Conservation (phyloP, 64 coral and sea anemone species). For the Porites australiensis region DNA sequence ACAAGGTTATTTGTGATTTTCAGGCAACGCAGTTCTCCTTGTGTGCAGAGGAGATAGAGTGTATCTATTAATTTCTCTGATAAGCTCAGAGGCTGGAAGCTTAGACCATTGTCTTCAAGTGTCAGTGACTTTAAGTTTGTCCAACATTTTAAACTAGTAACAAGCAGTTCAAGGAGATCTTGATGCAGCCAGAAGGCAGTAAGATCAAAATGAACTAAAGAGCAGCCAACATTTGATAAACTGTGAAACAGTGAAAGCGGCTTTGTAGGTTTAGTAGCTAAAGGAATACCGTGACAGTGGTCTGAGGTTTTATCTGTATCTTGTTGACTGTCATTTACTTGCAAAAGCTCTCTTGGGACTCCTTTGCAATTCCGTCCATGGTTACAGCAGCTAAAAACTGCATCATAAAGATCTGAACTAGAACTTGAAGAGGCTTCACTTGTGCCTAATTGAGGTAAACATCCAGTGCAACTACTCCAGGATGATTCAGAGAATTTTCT, state of each 20-base stretch:
- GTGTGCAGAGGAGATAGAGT: slow-evolving; percentile 33
- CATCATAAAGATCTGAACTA: slow-evolving; percentile 15
- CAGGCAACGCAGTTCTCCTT: slow-evolving; percentile 41
- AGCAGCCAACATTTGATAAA: background rate
- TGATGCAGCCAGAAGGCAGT: slow-evolving; percentile 44
- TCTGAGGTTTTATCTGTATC: background rate
- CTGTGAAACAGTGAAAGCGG: background rate
- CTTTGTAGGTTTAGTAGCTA: background rate
- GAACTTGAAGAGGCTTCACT: background rate
- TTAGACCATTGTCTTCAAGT: slow-evolving; percentile 58
- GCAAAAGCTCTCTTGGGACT: background rate
- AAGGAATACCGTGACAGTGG: background rate
- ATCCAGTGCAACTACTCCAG: background rate
- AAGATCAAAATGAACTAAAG: slow-evolving; percentile 66
- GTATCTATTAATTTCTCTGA: slow-evolving; percentile 18
- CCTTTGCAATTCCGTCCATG: background rate
- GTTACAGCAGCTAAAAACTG: background rate
- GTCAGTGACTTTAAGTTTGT: slow-evolving; percentile 38
- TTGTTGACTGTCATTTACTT: background rate
- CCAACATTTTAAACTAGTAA: slow-evolving; percentile 11
- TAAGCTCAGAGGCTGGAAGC: slow-evolving; percentile 4
- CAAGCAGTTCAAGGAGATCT: slow-evolving; percentile 38
- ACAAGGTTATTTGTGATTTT: slow-evolving; percentile 59
- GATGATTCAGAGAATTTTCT: no score
- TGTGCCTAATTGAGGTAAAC: background rate